Conservation (phyloP, 1,140 invertebrate species). For the Drosophila ambigua region DNA sequence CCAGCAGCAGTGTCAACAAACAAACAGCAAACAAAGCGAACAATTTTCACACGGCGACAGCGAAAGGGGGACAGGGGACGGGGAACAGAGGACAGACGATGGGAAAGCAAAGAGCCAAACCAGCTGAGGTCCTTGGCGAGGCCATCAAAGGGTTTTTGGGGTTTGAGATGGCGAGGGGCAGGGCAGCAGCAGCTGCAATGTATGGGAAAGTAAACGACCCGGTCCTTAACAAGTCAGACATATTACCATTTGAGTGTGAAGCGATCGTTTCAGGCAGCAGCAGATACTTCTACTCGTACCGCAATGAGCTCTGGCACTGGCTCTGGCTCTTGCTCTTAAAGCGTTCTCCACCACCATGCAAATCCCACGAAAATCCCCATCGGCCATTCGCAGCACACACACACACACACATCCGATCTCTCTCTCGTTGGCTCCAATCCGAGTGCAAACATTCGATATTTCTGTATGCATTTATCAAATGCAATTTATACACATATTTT, state of each 20-base stretch:
- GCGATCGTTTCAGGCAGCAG: slow-evolving; percentile 29
- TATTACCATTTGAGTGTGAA: slow-evolving; percentile 49
- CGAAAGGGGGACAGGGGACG: background rate
- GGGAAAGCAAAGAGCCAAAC: slow-evolving; percentile 42
- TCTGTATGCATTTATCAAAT: slow-evolving; percentile 62
- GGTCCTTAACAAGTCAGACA: slow-evolving; percentile 54
- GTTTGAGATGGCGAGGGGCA: slow-evolving; percentile 4
- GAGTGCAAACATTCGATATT: slow-evolving; percentile 53
- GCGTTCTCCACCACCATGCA: slow-evolving; percentile 13
- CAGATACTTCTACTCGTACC: background rate
- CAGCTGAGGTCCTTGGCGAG: slow-evolving; percentile 62
- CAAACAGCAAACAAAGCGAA: slow-evolving; percentile 69
- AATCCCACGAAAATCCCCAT: slow-evolving; percentile 21
- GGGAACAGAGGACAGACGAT: background rate
- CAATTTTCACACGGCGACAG: slow-evolving; percentile 68
- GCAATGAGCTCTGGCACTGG: background rate
- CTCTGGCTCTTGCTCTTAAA: background rate
- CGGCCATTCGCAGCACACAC: slow-evolving; percentile 20
- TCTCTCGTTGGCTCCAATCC: slow-evolving; percentile 30
- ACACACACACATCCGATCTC: slow-evolving; percentile 20
- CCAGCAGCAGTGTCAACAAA: slow-evolving; percentile 60
- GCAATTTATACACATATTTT: slow-evolving; percentile 51
- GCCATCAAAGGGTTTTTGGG: slow-evolving; percentile 27
- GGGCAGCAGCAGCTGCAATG: slow-evolving; percentile 39
- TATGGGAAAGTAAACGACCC: slow-evolving; percentile 43